Evolutionary conservation across 2,113 vertebrate species (phyloP).

Genomic region (Heterotilapia buettikoferi): DNA sequence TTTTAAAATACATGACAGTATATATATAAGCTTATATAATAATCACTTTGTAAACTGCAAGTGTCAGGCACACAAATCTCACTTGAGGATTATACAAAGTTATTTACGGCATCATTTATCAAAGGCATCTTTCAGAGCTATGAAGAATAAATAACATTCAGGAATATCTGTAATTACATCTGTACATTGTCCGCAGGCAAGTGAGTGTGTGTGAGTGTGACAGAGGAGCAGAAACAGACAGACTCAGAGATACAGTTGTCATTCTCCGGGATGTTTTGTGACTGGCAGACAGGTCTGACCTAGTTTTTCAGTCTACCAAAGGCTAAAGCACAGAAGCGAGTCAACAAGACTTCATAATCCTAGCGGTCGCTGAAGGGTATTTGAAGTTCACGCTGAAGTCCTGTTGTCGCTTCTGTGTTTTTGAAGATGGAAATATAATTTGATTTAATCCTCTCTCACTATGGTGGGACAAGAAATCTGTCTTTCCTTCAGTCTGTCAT

Average conservation of each 20-base stretch:
- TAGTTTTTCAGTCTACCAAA: constrained; percentile 46
- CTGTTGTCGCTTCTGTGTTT: not conserved
- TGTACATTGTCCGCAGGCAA: constrained; percentile 43
- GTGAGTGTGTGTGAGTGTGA: constrained; percentile 4
- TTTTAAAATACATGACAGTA: not conserved
- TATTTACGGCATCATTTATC: constrained; percentile 37
- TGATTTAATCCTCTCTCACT: not conserved
- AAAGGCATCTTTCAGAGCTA: constrained; percentile 28
- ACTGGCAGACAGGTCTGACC: constrained; percentile 64
- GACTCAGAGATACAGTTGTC: constrained; percentile 47
- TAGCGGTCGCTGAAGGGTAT: not conserved
- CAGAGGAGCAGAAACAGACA: constrained; percentile 12
- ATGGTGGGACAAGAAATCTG: not conserved
- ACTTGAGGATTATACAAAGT: constrained; percentile 20
- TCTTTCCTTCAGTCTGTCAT: not conserved
- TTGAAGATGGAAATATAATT: not conserved
- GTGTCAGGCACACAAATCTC: not conserved
- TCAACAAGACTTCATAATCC: constrained; percentile 34
- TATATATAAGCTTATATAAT: not conserved
- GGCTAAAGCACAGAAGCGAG: constrained; percentile 29
- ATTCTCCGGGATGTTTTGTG: constrained; percentile 43
- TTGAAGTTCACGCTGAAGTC: not conserved
- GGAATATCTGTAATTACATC: constrained; percentile 64
- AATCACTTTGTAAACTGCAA: not conserved
- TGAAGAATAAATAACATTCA: constrained; percentile 48